These are phyloP conservation scores for Bolinopsis microptera DNA, from an alignment of 37 sponge, comb jelly and placozoan species.

Conservation along the genomic window DNA sequence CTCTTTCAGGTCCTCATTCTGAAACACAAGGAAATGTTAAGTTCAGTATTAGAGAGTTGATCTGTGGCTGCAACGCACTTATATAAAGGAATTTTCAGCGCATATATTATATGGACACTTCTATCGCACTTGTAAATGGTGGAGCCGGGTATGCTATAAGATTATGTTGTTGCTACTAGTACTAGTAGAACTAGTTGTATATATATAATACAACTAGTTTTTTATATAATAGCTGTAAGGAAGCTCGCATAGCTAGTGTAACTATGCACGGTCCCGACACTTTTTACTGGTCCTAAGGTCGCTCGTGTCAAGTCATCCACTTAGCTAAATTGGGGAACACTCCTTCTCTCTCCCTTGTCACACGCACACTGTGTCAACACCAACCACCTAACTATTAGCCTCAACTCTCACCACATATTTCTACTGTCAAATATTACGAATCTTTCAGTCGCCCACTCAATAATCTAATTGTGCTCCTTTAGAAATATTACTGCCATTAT, in stretches of 20 bases:
- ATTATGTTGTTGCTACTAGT: no score
- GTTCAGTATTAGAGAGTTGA: background rate
- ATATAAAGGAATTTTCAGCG: background rate
- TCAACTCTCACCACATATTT: background rate
- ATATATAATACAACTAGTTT: no score
- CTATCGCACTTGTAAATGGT: no score
- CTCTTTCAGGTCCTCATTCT: slow-evolving; percentile 46
- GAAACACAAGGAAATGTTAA: no score
- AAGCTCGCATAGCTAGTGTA: background rate
- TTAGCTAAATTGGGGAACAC: background rate
- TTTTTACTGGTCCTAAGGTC: background rate
- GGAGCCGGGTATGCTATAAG: no score
- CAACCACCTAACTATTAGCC: background rate
- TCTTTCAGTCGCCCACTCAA: background rate
- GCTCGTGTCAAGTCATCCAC: background rate
- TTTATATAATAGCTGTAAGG: no score
- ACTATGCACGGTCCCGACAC: background rate
- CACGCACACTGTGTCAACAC: background rate
- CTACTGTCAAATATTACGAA: background rate
- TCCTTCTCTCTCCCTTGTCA: background rate
- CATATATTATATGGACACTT: background rate
- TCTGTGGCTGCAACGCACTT: background rate
- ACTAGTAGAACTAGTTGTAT: no score
- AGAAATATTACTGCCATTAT: background rate
- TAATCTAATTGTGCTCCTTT: background rate